These are phyloP conservation scores for Sebastes cheni DNA, from an alignment of 2,797 vertebrate genomes.

Conservation along the genomic window DNA sequence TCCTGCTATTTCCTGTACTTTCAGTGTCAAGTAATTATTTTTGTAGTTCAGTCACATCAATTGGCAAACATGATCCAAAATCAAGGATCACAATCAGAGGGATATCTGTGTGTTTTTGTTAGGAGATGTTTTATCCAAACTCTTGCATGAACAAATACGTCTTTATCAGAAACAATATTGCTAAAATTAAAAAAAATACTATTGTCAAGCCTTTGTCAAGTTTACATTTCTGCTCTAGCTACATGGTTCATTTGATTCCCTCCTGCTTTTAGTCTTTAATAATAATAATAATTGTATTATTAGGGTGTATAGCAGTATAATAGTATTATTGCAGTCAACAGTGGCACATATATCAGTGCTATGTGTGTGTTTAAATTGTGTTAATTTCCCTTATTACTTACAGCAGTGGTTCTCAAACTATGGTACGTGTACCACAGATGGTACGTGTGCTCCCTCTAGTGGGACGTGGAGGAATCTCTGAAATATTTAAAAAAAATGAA, in stretches of 20 bases:
- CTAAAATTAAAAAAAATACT: no score
- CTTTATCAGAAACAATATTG: conserved; percentile 60
- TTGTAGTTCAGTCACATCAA: neutral
- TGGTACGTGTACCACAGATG: no score
- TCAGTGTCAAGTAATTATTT: neutral
- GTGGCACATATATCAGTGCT: neutral
- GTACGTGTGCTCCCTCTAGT: no score
- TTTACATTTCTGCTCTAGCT: no score
- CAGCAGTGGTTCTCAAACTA: neutral
- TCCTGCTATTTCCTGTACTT: conserved; percentile 36
- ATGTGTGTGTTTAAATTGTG: neutral
- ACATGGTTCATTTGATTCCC: no score
- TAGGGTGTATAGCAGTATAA: neutral
- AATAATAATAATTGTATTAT: neutral
- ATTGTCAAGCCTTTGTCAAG: fast-evolving
- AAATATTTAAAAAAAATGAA: no score
- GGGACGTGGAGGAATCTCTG: no score
- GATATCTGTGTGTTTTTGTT: conserved; percentile 47
- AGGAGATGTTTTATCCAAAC: conserved; percentile 52
- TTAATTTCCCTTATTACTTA: neutral
- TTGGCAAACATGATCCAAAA: conserved; percentile 11
- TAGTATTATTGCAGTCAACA: neutral
- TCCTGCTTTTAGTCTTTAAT: neutral
- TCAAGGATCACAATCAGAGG: conserved; percentile 29
- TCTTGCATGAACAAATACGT: conserved; percentile 73